Evolutionary conservation across 2,888 invertebrate genomes (phyloP).

Genomic region (Holacanthella duospinosa): DNA sequence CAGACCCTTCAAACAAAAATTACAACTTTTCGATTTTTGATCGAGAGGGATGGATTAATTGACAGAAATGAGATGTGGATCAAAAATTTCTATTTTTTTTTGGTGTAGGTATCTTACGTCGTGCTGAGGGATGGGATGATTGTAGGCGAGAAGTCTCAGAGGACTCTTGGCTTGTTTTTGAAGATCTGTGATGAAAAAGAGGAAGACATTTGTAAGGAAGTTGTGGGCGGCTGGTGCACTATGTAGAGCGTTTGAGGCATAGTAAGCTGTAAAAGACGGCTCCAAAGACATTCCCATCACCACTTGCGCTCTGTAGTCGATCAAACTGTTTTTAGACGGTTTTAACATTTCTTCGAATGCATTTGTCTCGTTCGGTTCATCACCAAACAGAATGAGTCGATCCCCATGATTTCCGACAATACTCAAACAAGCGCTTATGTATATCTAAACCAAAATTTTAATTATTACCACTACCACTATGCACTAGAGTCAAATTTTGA

Average conservation of each 20-base stretch:
- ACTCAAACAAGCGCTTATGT: too few relatives aligned
- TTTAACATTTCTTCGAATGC: neutral
- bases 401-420: neutral
- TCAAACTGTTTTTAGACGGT: neutral
- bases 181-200: neutral
- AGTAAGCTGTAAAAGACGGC: neutral
- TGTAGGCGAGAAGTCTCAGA: neutral
- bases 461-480: too few relatives aligned
- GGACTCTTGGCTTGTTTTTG: neutral
- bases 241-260: neutral
- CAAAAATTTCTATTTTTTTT: too few relatives aligned
- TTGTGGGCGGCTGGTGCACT: neutral
- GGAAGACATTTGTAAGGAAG: neutral
- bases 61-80: too few relatives aligned
- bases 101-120: too few relatives aligned
- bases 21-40: too few relatives aligned
- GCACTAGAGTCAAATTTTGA: neutral
- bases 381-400: neutral
- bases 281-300: neutral
- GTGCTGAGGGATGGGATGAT: neutral
- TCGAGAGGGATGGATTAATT: too few relatives aligned
- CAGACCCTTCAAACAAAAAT: too few relatives aligned
- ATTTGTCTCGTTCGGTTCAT: too few relatives aligned
- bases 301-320: neutral
- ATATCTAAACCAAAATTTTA: neutral